These are phyloP conservation scores for Petromus typicus DNA, from an alignment of 2,113 vertebrate species.

Conservation along the genomic window DNA sequence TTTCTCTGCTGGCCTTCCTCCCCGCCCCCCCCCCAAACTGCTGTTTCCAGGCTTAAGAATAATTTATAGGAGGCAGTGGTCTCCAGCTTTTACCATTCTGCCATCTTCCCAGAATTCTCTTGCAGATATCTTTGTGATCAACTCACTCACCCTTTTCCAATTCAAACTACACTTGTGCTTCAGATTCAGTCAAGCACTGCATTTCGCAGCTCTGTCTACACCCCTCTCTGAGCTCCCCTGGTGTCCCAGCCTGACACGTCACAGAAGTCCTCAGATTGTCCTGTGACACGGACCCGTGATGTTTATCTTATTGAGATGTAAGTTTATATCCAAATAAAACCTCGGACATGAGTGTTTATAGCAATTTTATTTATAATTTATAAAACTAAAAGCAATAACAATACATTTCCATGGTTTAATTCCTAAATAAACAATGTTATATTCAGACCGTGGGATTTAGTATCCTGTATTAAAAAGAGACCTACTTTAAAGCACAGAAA, in stretches of 20 bases:
- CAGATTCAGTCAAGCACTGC: not conserved
- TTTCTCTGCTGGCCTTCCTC: too few relatives aligned
- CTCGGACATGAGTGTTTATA: not conserved
- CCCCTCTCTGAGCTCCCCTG: not conserved
- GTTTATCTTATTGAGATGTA: not conserved
- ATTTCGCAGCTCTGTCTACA: not conserved
- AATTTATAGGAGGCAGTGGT: too few relatives aligned
- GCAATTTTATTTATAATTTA: not conserved
- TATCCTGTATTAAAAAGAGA: not conserved
- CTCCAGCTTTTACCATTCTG: too few relatives aligned
- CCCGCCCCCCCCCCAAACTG: too few relatives aligned
- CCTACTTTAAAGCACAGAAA: not conserved
- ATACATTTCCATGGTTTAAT: not conserved
- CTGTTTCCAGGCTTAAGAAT: too few relatives aligned
- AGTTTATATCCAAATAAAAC: not conserved
- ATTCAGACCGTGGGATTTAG: not conserved
- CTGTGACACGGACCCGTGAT: too few relatives aligned
- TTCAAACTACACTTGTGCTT: not conserved
- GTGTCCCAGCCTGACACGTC: not conserved
- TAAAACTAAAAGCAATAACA: not conserved
- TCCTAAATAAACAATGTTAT: not conserved
- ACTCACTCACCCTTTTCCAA: rapidly evolving
- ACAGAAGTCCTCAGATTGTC: not conserved
- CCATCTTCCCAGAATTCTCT: too few relatives aligned
- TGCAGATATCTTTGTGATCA: not conserved